Evolutionary conservation across 64 coral and sea anemone species (phyloP).

Genomic region (Actinia equina): DNA sequence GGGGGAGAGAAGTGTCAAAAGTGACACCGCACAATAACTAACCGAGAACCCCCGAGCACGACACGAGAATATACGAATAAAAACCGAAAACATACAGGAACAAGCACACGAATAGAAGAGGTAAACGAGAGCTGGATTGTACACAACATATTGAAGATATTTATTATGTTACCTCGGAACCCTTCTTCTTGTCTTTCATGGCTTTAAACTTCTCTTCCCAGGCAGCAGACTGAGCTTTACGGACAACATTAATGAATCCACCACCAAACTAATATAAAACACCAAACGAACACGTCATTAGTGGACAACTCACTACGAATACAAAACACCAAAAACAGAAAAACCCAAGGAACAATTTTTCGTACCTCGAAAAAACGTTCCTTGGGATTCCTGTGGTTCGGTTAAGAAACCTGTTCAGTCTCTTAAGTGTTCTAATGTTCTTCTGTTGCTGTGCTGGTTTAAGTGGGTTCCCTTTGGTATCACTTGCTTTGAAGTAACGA

Average conservation of each 20-base stretch:
- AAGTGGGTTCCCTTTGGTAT: neutral
- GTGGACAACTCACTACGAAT: neutral
- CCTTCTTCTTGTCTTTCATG: constrained; percentile 91
- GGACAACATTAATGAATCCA: constrained; percentile 86
- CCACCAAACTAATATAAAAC: constrained; percentile 24
- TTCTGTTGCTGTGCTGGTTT: neutral
- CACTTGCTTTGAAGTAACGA: no score
- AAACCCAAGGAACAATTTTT: constrained; percentile 27
- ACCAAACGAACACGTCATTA: neutral
- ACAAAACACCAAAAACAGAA: neutral
- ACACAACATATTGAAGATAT: no score
- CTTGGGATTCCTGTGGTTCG: constrained; percentile 13
- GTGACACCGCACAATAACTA: neutral
- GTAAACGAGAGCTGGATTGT: no score
- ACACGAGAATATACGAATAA: neutral
- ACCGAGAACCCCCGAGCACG: neutral
- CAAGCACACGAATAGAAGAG: neutral
- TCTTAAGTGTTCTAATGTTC: constrained; percentile 8
- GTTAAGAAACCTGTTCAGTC: constrained; percentile 7
- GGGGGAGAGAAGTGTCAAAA: no score
- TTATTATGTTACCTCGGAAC: constrained; percentile 25
- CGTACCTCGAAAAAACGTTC: constrained; percentile 36
- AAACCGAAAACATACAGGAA: neutral
- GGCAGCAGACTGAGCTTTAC: constrained; percentile 81
- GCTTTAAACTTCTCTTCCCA: constrained; percentile 97